Evolutionary conservation across 2,888 invertebrate genomes (phyloP), one percentile per base, ranked within the genome.

Genomic region (Macrophya alboannulata): DNA sequence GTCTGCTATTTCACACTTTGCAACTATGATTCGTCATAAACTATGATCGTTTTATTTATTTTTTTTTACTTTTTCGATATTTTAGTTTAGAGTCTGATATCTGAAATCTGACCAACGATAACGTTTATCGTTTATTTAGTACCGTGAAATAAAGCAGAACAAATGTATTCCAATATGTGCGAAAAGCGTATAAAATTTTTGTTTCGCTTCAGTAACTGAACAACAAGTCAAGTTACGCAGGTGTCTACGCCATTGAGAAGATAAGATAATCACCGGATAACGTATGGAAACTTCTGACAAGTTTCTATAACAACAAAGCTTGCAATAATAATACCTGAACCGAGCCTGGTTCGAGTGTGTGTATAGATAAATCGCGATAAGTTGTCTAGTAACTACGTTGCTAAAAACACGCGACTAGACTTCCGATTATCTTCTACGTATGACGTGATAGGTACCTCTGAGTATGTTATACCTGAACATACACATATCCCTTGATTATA

Each of bases 231-330:
- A 62, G 21, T 21, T 37, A 76, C 48, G 40, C n/a, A 62, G 2
- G 72, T 76, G 31, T 37, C 37, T 62, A 21, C 31, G 17, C 59
- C 37, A 8, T 59, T 62, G 62, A 9, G 9, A 55, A 77, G 40
- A 59, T 81, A 59, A 81, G 81, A 81, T 81, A 81, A 81, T 43
- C 21, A 81, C 81, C 5, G 59, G 59, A 77, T 51, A 77, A 15
- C 48, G 17, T 31, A 81, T 62, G 15, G 21, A 62, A 40, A 59
- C 59, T 81, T 62, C 25, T 81, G 17, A 4, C 81, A 43, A 62
- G 62, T 81, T 77, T 77, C 51, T 31, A 51, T 37, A 55, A 25
- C 37, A 31, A 77, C 77, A 51, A 77, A 77, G 77, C 55, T 77
- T 37, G 9, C n/a, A 15, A 55, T 37, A 51, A 77, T 77, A 77